These are phyloP conservation scores for Serripes groenlandicus DNA, from an alignment of 2,888 invertebrate species.

Conservation along the genomic window DNA sequence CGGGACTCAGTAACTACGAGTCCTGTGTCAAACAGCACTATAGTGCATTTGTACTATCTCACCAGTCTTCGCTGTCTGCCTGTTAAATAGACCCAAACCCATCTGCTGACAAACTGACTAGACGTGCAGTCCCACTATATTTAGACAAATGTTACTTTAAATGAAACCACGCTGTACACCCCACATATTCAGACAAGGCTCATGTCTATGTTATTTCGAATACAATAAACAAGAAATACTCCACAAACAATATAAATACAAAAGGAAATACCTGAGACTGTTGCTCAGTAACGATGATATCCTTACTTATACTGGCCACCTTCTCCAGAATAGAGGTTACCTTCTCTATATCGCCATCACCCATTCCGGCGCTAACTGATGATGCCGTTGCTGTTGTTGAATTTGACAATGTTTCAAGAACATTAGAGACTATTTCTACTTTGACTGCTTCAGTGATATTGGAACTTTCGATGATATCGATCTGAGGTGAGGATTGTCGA, in stretches of 20 bases:
- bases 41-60: no score
- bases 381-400: not conserved
- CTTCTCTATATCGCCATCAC: conserved; percentile 36
- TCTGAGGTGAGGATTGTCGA: no score
- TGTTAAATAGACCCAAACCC: no score
- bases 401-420: not conserved
- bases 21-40: no score
- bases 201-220: no score
- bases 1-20: no score
- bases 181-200: no score
- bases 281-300: conserved; percentile 25
- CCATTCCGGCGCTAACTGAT: not conserved
- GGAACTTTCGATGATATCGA: not conserved
- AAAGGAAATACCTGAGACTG: conserved; percentile 20
- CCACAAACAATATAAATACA: not conserved
- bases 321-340: conserved; percentile 37
- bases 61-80: no score
- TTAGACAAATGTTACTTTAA: no score
- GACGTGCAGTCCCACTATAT: no score
- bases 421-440: not conserved
- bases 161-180: no score
- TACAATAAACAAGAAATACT: not conserved
- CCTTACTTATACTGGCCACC: conserved; percentile 22
- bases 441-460: not conserved
- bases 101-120: no score